Evolutionary conservation across 2,888 invertebrate genomes (phyloP), one percentile per base, ranked within the genome.

Genomic region (Bibio marci): DNA sequence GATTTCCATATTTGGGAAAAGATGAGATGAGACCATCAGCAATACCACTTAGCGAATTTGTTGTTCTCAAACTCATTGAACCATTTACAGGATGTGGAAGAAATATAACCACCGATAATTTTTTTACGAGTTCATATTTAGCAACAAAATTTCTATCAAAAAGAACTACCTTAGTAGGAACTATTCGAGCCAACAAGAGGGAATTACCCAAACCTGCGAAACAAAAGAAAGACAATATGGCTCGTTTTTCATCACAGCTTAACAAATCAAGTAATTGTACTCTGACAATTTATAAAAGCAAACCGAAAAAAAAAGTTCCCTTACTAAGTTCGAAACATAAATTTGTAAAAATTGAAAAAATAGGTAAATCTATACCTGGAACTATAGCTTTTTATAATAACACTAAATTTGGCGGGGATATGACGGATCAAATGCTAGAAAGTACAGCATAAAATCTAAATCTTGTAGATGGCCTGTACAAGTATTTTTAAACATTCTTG

Each of bases 91-190:
- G 18, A 11, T 25, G 32, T 26, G 19, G 18, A 25, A 22, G 33
- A 19, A 37, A n/a, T 4, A 22, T 37, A 25, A 41, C 26, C 22
- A 37, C 41, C 5, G 34, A 41, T 26, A 41, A 41, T 18, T 41
- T 41, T 14, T 32, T 37, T 17, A 37, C 33, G 10, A 33, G 33
- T 15, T 15, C 33, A n/a, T 12, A 10, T 18, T 27, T 37, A 25
- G 37, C 33, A 10, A 15, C 7, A 2, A 18, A 37, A 27, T 32
- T 40, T 11, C n/a, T 14, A 5, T 13, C n/a, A 17, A 32, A 32
- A 32, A 32, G 15, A 14, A 32, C 15, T 28, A 40, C 28, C 10
- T 15, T 40, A 30, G 35, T 40, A 35, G 40, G 35, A 13, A n/a
- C n/a, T n/a, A n/a, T n/a, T n/a, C n/a, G n/a, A n/a, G n/a, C n/a